Evolutionary conservation across 2,888 invertebrate species (phyloP).

Genomic region (Chaitophorus viminalis): DNA sequence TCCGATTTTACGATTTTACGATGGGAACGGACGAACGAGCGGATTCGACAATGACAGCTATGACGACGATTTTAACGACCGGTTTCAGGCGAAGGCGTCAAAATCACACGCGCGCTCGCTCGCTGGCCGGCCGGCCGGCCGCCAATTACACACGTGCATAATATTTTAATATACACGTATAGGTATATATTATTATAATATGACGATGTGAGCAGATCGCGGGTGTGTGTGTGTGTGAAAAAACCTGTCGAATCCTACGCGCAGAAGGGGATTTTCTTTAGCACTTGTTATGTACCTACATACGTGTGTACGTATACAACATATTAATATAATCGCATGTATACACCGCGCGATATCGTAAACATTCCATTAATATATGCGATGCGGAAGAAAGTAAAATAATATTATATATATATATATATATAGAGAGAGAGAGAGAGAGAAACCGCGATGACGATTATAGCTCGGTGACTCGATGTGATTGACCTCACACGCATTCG

Average conservation of each 20-base stretch:
- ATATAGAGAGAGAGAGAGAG: too few species aligned
- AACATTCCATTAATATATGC: too few species aligned
- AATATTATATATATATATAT: too few species aligned
- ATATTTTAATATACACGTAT: neutral
- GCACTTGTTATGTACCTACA: too few species aligned
- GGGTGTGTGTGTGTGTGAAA: neutral
- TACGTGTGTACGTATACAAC: too few species aligned
- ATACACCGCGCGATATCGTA: too few species aligned
- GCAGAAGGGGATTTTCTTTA: neutral
- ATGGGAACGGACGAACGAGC: neutral
- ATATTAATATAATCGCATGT: too few species aligned
- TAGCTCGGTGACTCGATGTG: conserved; percentile 26
- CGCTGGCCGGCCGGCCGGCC: neutral
- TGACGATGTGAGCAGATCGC: neutral
- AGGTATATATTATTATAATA: neutral
- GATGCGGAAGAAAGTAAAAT: conserved; percentile 41
- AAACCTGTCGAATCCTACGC: conserved; percentile 32
- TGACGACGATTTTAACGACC: conserved; percentile 36
- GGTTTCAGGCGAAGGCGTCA: conserved; percentile 33
- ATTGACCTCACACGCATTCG: conserved; percentile 24
- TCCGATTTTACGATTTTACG: conserved; percentile 14
- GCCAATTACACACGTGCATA: neutral
- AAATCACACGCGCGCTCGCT: conserved; percentile 2
- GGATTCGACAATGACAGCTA: too few species aligned
- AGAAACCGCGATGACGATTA: conserved; percentile 16